A percentile compares a stretch with the other conserved stretches of the same genome.
Evolutionary conservation across 2,113 vertebrate species (phyloP).

Genomic region (Chrysemys picta): DNA sequence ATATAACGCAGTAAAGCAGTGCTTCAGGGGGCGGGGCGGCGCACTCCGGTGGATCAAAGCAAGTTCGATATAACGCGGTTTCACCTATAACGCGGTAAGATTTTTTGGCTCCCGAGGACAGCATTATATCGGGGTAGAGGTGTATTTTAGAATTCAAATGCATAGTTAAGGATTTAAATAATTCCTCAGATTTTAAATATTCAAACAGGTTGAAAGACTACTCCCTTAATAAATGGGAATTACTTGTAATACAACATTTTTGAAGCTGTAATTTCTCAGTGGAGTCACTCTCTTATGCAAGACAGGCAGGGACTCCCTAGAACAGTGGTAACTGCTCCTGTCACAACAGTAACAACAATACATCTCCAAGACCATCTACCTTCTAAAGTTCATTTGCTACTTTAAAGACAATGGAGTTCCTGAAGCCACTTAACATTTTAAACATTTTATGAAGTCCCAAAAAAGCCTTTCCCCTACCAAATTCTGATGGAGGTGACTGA

Average conservation of each 20-base stretch:
- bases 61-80: too few relatives aligned
- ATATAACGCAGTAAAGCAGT: too few relatives aligned
- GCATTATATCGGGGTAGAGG: too few relatives aligned
- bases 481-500: background rate
- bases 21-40: too few relatives aligned
- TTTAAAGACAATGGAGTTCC: background rate
- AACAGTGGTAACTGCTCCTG: background rate
- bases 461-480: conserved; percentile 4
- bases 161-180: background rate
- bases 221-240: background rate
- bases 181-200: background rate
- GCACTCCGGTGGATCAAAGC: too few relatives aligned
- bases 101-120: too few relatives aligned
- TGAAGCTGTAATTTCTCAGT: background rate
- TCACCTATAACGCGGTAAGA: too few relatives aligned
- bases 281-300: background rate
- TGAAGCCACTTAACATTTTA: background rate
- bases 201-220: background rate
- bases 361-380: background rate
- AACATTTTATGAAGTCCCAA: background rate
- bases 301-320: background rate
- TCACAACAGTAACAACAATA: background rate
- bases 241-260: background rate
- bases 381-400: background rate
- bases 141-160: background rate